Conservation (phyloP, 2,113 vertebrate species). For the Tragelaphus buxtoni region DNA sequence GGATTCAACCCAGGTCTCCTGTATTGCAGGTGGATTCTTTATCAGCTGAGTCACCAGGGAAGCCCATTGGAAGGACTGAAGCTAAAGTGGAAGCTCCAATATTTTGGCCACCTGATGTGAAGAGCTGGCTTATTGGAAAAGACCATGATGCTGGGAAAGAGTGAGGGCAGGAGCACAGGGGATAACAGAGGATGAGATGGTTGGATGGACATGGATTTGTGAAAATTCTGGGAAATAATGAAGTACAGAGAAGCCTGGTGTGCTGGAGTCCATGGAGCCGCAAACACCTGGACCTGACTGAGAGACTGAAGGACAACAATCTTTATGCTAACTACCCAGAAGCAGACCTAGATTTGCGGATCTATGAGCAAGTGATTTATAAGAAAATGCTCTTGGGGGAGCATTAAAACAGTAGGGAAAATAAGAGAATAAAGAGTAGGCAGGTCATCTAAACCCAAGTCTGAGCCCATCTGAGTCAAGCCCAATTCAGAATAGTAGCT, state of each 20-base stretch:
- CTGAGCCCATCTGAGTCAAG: not conserved
- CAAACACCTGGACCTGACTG: not conserved
- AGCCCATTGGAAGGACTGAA: not conserved
- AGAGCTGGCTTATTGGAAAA: not conserved
- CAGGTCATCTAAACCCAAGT: not conserved
- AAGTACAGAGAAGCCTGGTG: not conserved
- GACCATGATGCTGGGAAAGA: not conserved
- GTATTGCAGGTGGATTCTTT: not conserved
- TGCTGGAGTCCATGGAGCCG: not conserved
- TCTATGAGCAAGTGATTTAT: not conserved
- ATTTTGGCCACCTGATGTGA: accelerated
- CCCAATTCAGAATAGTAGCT: not conserved
- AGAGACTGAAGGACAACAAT: not conserved
- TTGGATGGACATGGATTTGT: not conserved
- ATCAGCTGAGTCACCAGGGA: not conserved
- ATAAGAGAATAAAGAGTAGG: not conserved
- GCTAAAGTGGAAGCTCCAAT: not conserved
- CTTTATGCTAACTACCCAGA: not conserved
- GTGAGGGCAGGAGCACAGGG: not conserved
- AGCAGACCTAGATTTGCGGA: not conserved
- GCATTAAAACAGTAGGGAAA: not conserved
- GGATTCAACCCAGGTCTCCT: not conserved
- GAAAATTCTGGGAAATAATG: not conserved
- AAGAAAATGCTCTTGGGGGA: not conserved
- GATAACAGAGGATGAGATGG: not conserved